Evolutionary conservation across 2,797 vertebrate genomes (phyloP).

Genomic region (Percopsis omiscomaycus): DNA sequence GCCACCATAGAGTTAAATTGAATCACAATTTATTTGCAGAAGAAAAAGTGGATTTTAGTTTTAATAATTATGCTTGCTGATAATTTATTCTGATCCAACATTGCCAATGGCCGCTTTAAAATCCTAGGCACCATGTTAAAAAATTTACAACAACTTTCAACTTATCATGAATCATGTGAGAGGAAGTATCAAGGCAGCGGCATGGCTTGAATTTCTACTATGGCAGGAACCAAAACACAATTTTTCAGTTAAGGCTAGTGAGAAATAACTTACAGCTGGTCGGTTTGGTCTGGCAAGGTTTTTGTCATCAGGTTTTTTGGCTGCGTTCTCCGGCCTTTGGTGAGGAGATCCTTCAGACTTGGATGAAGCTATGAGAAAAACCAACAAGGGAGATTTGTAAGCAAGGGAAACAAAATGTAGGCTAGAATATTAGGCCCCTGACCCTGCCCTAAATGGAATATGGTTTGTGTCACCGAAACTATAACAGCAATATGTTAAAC

Average conservation of each 20-base stretch:
- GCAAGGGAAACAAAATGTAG: not conserved
- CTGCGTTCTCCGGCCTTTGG: constrained; percentile 80
- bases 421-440: not conserved
- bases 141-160: no score
- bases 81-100: no score
- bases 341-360: constrained; percentile 85
- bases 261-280: constrained; percentile 83
- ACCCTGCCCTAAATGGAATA: not conserved
- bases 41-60: no score
- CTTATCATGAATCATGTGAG: not conserved
- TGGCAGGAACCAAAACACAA: constrained; percentile 21
- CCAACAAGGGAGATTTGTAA: constrained; percentile 19
- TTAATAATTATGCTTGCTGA: no score
- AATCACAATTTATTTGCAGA: no score
- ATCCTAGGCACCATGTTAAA: no score
- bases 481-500: not conserved
- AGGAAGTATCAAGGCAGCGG: not conserved
- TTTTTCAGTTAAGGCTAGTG: not conserved
- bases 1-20: no score
- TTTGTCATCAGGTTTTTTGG: constrained; percentile 84
- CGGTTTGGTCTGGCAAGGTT: constrained; percentile 81
- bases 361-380: constrained; percentile 76
- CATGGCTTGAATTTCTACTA: constrained; percentile 20
- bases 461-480: not conserved
- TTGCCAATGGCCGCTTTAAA: no score